A percentile compares a stretch with the other conserved stretches of the same genome.
phyloP scores from a whole-genome alignment of 2,797 vertebrate species.

The Borostomias antarcticus region DNA sequence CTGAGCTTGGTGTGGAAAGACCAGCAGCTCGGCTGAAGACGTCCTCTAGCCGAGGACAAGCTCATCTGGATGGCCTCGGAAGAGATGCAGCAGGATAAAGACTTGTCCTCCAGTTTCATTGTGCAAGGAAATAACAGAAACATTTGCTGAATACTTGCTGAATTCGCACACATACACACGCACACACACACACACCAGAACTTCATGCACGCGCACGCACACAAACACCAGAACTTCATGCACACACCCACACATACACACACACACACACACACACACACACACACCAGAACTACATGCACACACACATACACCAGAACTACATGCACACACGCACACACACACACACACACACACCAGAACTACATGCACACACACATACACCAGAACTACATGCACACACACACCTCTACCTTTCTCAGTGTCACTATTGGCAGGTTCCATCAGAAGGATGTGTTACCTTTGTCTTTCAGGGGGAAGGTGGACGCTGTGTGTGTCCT shows the following conservation, averaged over 20 bases:
- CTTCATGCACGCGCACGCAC: no score
- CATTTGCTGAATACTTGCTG: no score
- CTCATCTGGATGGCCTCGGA: constrained; percentile 75
- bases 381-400: no score
- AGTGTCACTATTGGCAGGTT: constrained; percentile 6
- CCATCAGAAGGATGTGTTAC: constrained; percentile 29
- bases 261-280: no score
- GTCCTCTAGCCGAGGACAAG: constrained; percentile 60
- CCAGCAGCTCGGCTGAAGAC: constrained; percentile 72
- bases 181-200: no score
- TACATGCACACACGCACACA: constrained; percentile 11
- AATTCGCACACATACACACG: no score
- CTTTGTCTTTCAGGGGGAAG: constrained; percentile 39
- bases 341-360: background rate
- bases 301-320: no score
- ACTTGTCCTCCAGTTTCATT: constrained; percentile 40
- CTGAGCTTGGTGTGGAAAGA: constrained; percentile 49
- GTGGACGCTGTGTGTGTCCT: constrained; percentile 39
- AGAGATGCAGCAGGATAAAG: constrained; percentile 63
- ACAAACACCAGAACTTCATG: no score
- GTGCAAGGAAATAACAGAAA: constrained; percentile 26
- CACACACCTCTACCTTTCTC: constrained; percentile 17
- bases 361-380: constrained; percentile 2
- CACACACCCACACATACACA: no score
- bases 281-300: no score